Base-by-base conservation (phyloP, 30 jellyfish, hydroid and myxozoan species). In the Nemopilema nomurai region DNA sequence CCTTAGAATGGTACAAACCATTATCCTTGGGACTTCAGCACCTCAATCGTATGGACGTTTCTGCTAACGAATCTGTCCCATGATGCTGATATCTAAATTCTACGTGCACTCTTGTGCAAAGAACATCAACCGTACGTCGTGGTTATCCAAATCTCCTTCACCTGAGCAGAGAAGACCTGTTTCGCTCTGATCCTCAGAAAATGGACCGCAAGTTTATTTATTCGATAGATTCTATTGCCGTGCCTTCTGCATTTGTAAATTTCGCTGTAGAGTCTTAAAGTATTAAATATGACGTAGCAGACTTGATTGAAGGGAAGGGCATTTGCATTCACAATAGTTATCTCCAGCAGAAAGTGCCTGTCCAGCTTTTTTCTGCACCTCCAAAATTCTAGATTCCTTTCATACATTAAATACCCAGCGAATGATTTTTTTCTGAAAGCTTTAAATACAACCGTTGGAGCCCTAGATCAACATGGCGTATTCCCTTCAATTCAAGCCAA, bases 261-360 rank as follows among this genome's bases (percentile, higher is more conserved):
- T 83, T 83, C 51, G 83, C 71, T 41, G 92, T 83, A 83, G 92
- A 69, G 33, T 83, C 80, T 41, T 83, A 41, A 72, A 66, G 81
- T 62, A 73, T 83, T 69, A 83, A 62, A 71, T 9, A 71, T 21
- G 86, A 28, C 72, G 91, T 82, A 83, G 92, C 18, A 21, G 91
- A 71, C 80, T 52, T 33, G 49, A 19, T 82, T 82, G 71, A 64
- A 33, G 31, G 80, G 91, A 57, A 52, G 30, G 21, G 63, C 20
- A 18, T 26, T 4, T 77, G 76, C 65, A 8, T 8, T 8, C 17
- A 6, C 1, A 33, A 41, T 41, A 41, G 13, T n/a, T n/a, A n/a
- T n/a, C n/a, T n/a, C n/a, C n/a, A n/a, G n/a, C n/a, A n/a, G n/a
- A n/a, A n/a, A n/a, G n/a, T n/a, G n/a, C n/a, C n/a, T n/a, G n/a